These are phyloP conservation scores for Coregonus suidteri DNA, from an alignment of 2,797 vertebrate genomes.

Conservation along the genomic window DNA sequence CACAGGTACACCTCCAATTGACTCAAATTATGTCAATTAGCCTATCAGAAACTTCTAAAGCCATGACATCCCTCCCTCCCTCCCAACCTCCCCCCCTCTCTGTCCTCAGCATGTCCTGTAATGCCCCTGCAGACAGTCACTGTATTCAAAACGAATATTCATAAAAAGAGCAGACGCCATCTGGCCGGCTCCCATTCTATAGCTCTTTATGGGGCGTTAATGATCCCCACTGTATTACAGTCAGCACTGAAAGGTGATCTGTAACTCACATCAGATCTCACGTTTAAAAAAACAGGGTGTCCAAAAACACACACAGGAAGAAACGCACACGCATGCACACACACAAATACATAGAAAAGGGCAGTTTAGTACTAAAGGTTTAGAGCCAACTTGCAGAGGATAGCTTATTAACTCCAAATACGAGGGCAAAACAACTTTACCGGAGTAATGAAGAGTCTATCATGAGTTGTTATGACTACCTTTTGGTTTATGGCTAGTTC, in stretches of 20 bases:
- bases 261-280: constrained; percentile 35
- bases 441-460: neutral
- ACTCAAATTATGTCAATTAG: too few relatives aligned
- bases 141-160: constrained; percentile 26
- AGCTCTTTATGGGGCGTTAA: constrained; percentile 32
- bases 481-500: neutral
- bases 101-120: constrained; percentile 1
- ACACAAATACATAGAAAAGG: neutral
- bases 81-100: neutral
- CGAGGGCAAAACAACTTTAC: neutral
- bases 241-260: constrained; percentile 24
- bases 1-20: too few relatives aligned
- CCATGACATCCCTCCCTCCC: neutral
- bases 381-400: neutral
- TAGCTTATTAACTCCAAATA: neutral
- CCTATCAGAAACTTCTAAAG: too few relatives aligned
- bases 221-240: constrained; percentile 29
- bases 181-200: constrained; percentile 23
- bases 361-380: neutral
- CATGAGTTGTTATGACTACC: neutral
- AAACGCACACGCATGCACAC: neutral
- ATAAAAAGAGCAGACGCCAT: constrained; percentile 36
- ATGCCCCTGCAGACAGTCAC: constrained; percentile 2
- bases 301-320: neutral
- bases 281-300: constrained; percentile 4